phyloP scores from a whole-genome alignment of 1,140 invertebrate species.

The Drosophila sproati region DNA sequence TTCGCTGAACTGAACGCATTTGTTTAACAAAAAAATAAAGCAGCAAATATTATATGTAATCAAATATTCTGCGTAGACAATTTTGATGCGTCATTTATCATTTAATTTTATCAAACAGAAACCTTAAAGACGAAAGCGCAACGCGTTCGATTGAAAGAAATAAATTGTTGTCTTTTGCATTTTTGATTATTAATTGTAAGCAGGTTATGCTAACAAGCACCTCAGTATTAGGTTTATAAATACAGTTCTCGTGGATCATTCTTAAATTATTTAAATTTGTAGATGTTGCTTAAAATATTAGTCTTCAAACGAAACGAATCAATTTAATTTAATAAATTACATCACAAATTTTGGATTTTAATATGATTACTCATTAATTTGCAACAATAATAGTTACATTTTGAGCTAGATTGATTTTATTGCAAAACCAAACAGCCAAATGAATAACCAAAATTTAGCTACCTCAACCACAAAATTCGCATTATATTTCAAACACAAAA shows the following conservation, averaged over 20 bases:
- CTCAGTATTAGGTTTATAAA: too few relatives aligned
- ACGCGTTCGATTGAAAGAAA: slow-evolving; percentile 67
- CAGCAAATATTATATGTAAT: slow-evolving; percentile 23
- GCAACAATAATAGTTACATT: too few relatives aligned
- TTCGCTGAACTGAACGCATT: slow-evolving; percentile 48
- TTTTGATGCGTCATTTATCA: slow-evolving; percentile 68
- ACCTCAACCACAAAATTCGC: not conserved
- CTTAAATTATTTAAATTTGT: too few relatives aligned
- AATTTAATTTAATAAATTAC: too few relatives aligned
- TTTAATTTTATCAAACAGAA: slow-evolving; percentile 47
- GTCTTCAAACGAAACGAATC: too few relatives aligned
- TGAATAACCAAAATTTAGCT: not conserved
- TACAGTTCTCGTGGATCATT: too few relatives aligned
- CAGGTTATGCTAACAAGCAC: slow-evolving; percentile 17
- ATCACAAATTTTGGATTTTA: too few relatives aligned
- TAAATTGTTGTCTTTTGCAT: slow-evolving; percentile 65
- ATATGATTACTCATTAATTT: too few relatives aligned
- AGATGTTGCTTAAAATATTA: too few relatives aligned
- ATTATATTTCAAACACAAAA: not conserved
- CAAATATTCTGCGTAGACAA: slow-evolving; percentile 36
- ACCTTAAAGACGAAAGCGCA: slow-evolving; percentile 13
- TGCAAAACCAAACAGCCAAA: too few relatives aligned
- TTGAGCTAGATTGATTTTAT: too few relatives aligned
- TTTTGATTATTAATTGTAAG: slow-evolving; percentile 38
- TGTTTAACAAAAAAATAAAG: slow-evolving; percentile 44